Conservation (phyloP, 2,113 vertebrate genomes). For the Vombatus ursinus region DNA sequence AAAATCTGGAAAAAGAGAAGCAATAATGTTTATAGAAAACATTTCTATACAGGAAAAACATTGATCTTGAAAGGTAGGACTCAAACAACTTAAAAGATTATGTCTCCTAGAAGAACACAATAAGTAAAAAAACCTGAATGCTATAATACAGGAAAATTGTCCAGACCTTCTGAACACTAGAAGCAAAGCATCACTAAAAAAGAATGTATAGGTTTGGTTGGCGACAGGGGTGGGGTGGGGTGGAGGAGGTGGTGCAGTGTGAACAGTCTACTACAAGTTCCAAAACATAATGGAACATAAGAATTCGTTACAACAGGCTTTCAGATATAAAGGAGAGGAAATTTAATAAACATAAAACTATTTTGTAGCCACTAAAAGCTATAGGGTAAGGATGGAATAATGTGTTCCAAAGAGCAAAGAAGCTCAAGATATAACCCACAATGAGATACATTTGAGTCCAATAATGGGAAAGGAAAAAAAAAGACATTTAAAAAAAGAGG, state of each 20-base stretch:
- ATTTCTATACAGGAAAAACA: background rate
- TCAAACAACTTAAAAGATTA: background rate
- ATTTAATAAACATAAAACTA: background rate
- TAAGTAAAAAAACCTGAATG: no score
- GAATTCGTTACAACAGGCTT: background rate
- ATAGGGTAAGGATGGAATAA: background rate
- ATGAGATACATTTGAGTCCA: background rate
- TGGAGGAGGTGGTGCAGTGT: background rate
- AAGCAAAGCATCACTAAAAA: background rate
- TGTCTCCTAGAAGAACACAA: background rate
- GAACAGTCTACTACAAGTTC: background rate
- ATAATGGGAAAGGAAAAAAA: background rate
- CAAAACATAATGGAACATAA: background rate
- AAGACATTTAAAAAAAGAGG: background rate
- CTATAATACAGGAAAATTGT: background rate
- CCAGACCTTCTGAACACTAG: background rate
- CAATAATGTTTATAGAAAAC: background rate
- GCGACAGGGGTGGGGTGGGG: no score
- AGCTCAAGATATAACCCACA: background rate
- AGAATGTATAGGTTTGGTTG: background rate
- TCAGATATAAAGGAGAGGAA: background rate
- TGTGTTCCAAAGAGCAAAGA: background rate
- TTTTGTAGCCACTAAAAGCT: background rate
- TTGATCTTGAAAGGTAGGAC: background rate
- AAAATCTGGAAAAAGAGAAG: background rate